These are phyloP conservation scores for Napeogenes sylphis DNA, from an alignment of 2,888 invertebrate genomes.

Conservation along the genomic window DNA sequence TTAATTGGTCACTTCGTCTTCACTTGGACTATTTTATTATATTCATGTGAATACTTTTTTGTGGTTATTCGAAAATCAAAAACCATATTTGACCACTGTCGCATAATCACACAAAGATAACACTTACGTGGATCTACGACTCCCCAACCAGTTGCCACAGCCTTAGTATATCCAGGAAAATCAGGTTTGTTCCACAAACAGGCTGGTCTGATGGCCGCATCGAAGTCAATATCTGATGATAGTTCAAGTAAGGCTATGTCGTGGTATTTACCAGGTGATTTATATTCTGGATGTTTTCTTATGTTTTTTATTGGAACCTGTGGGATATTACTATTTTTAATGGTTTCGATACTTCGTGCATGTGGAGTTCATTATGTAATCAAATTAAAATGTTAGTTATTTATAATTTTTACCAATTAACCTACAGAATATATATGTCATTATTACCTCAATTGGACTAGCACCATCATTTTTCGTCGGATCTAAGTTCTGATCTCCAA, in stretches of 20 bases:
- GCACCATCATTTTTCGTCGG: slow-evolving; percentile 65
- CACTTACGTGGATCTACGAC: slow-evolving; percentile 42
- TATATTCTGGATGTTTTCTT: slow-evolving; percentile 76
- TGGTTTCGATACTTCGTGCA: neutral
- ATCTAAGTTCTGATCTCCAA: slow-evolving; percentile 78
- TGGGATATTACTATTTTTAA: slow-evolving; percentile 2
- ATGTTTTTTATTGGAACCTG: slow-evolving; percentile 64
- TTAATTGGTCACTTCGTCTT: no score
- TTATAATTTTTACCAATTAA: no score
- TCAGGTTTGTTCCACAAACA: slow-evolving; percentile 74
- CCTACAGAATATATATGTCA: no score
- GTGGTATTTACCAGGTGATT: slow-evolving; percentile 74
- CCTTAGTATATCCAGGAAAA: slow-evolving; percentile 53
- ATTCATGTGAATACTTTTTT: no score
- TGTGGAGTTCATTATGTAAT: neutral
- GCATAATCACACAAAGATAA: neutral
- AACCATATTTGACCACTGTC: no score
- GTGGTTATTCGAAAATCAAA: no score
- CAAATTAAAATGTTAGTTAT: no score
- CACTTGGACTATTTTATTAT: no score
- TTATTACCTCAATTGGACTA: slow-evolving; percentile 60
- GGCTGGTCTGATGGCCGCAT: slow-evolving; percentile 77
- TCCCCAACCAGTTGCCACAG: slow-evolving; percentile 83
- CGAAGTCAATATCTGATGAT: slow-evolving; percentile 63
- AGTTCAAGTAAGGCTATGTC: slow-evolving; percentile 82